Evolutionary conservation across 2,888 invertebrate species (phyloP).

Genomic region (Cetonia aurata): DNA sequence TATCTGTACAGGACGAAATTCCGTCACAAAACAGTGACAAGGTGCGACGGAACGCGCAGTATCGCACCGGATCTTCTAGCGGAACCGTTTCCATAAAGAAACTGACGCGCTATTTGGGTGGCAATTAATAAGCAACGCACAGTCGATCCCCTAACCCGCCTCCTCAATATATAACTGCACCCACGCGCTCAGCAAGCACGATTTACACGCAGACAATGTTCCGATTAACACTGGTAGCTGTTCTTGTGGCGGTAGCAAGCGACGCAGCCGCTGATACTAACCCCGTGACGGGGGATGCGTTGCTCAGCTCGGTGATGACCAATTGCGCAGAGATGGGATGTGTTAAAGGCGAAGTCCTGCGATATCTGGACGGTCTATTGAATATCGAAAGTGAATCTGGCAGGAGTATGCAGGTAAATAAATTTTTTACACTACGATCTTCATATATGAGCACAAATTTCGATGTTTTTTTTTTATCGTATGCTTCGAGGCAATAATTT

Average conservation of each 20-base stretch:
- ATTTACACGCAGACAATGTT: constrained; percentile 60
- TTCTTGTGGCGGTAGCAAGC: constrained; percentile 62
- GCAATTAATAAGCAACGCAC: constrained; percentile 61
- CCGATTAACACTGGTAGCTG: constrained; percentile 66
- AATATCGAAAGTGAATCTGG: constrained; percentile 74
- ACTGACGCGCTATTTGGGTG: constrained; percentile 57
- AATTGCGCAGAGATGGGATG: constrained; percentile 82
- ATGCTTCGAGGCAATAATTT: background rate
- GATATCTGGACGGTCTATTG: constrained; percentile 79
- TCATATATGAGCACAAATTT: too few relatives aligned
- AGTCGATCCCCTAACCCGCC: constrained; percentile 67
- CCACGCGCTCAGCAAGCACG: constrained; percentile 65
- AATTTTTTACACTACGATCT: too few relatives aligned
- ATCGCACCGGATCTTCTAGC: constrained; percentile 54
- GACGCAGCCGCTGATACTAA: constrained; percentile 62
- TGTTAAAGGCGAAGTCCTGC: constrained; percentile 82
- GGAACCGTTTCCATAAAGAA: constrained; percentile 56
- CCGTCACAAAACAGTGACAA: constrained; percentile 42
- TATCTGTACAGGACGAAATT: constrained; percentile 19
- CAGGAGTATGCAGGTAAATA: constrained; percentile 67
- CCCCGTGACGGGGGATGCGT: constrained; percentile 75
- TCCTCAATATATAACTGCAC: constrained; percentile 77
- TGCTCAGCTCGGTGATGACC: constrained; percentile 78
- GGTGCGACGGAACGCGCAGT: constrained; percentile 43
- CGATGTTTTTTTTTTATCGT: background rate